phyloP scores from a whole-genome alignment of 37 sponge, comb jelly and placozoan species.

The Hormiphora californensis region DNA sequence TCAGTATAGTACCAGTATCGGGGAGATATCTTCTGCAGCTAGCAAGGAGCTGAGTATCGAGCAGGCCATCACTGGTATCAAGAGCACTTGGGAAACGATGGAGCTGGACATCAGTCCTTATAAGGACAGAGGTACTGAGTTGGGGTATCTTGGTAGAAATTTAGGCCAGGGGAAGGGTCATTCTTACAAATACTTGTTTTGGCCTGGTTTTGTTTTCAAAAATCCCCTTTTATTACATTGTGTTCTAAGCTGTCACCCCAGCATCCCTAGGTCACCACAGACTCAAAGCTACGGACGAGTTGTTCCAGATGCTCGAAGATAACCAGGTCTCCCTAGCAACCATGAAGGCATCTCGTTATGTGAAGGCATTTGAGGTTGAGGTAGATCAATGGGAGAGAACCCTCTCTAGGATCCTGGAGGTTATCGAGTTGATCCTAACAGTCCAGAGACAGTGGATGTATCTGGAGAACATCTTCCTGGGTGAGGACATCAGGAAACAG shows the following conservation, averaged over 20 bases:
- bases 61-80: slow-evolving; percentile 78
- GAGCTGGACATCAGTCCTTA: slow-evolving; percentile 80
- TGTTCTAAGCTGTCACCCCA: slow-evolving; percentile 41
- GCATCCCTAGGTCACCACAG: slow-evolving; percentile 68
- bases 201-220: neutral
- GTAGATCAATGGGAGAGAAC: slow-evolving; percentile 97
- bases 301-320: slow-evolving; percentile 95
- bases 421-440: slow-evolving; percentile 89
- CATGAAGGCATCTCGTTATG: slow-evolving; percentile 95
- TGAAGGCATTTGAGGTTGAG: slow-evolving; percentile 89
- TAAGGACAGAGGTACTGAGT: slow-evolving; percentile 73
- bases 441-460: slow-evolving; percentile 99
- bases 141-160: neutral
- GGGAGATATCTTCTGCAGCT: slow-evolving; percentile 93
- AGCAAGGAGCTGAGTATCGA: slow-evolving; percentile 98
- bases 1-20: slow-evolving; percentile 77
- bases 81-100: slow-evolving; percentile 78
- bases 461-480: slow-evolving; percentile 96
- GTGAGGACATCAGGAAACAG: slow-evolving; percentile 96
- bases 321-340: slow-evolving; percentile 96
- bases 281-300: slow-evolving; percentile 85
- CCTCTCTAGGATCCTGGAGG: slow-evolving; percentile 93
- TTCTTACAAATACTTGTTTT: neutral
- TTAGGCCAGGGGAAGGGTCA: neutral
- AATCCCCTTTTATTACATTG: neutral